These are phyloP conservation scores for Rhinoraja longicauda DNA, from an alignment of 2,797 vertebrate genomes.

Conservation along the genomic window DNA sequence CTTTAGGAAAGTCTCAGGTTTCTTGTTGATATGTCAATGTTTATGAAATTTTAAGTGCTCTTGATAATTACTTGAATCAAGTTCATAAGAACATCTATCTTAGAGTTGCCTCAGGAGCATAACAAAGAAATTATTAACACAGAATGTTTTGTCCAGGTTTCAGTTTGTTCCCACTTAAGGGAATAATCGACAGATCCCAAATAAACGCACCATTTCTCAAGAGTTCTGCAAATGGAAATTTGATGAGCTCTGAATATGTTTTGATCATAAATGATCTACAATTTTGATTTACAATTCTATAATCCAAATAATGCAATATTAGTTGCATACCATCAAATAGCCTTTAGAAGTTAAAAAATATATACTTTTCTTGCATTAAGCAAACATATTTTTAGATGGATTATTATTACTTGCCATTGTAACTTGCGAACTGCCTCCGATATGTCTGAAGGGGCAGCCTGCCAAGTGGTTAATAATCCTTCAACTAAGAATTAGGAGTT, in stretches of 20 bases:
- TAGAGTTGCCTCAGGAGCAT: not conserved
- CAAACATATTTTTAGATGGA: not conserved
- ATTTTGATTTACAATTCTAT: too few relatives aligned
- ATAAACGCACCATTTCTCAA: not conserved
- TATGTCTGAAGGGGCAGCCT: not conserved
- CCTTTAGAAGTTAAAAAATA: not conserved
- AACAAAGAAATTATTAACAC: not conserved
- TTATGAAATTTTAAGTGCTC: not conserved
- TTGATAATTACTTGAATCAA: too few relatives aligned
- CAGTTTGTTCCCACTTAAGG: not conserved
- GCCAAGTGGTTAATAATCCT: not conserved
- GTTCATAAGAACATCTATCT: not conserved
- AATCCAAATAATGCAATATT: conserved; percentile 4
- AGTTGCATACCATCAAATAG: not conserved
- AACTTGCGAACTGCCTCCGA: not conserved
- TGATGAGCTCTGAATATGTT: not conserved
- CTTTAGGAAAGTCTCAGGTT: not conserved
- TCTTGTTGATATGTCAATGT: not conserved
- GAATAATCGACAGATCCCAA: not conserved
- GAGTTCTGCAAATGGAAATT: not conserved
- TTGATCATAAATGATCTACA: not conserved
- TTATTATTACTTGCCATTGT: not conserved
- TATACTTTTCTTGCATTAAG: not conserved
- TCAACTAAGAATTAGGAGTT: conserved; percentile 7
- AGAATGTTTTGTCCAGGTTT: not conserved